Base-by-base conservation (phyloP, 2,113 vertebrate genomes). In the Sebastes fasciatus region DNA sequence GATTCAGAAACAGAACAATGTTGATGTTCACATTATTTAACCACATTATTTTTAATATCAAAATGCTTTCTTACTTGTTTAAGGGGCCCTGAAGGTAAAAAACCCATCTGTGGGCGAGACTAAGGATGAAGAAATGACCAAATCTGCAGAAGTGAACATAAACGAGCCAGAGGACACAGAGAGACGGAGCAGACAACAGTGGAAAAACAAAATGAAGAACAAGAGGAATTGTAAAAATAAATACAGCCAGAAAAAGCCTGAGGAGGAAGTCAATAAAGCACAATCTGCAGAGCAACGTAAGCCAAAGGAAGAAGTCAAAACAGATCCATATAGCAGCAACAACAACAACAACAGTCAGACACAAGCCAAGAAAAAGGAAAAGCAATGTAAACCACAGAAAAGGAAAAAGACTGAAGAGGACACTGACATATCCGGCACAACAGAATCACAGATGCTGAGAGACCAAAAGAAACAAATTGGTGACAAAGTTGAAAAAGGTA, bases 141-240 rank as follows among this genome's bases (percentile, higher is more conserved):
- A 64, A 42, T 48, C 79, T 19, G 48, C 21, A 8, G 69, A 74
- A 10, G 64, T 40, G 3, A 45, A 51, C 4, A 7, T n/a, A 78
- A 80, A 83, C 11, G 52, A 64, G 17, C 49, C 76, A n/a, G 80
- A 86, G 4, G 58, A 48, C 19, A 21, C 40, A 8, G 76, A 91
- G 5, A 77, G 11, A 45, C 40, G 95, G 2, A 95, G 11, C 77
- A 84, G 96, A 74, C 75, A 95, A 58, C 93, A 95, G 65, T 96
- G 96, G 96, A 95, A 69, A 92, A 95, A 89, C 83, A 95, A 92
- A 79, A 94, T 95, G 86, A 96, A 95, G 80, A 96, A 93, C 88
- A 95, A 94, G 80, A 95, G 13, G 73, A 93, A 85, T 66, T 88
- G 87, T 85, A 94, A 93, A 77, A 96, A 96, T 83, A 96, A 96